phyloP scores from a whole-genome alignment of 35 echinoderm and acorn worm species.

The Apostichopus californicus region DNA sequence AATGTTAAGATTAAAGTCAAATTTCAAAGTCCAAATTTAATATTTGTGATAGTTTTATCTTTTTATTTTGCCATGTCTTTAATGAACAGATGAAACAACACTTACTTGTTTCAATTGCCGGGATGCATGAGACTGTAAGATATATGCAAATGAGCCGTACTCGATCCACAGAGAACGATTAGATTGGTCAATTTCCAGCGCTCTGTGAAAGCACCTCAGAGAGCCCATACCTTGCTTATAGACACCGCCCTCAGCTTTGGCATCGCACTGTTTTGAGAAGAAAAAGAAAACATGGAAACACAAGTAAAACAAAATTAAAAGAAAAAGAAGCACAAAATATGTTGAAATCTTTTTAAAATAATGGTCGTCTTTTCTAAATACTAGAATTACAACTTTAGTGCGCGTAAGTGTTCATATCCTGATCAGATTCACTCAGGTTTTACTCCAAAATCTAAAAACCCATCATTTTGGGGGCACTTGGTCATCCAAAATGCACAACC shows the following conservation, averaged over 20 bases:
- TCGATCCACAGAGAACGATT: constrained; percentile 89
- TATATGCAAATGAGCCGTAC: constrained; percentile 92
- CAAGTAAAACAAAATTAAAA: too few relatives aligned
- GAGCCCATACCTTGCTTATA: constrained; percentile 79
- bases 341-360: too few relatives aligned
- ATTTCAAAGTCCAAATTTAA: too few relatives aligned
- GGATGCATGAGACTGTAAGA: constrained; percentile 90
- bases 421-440: background rate
- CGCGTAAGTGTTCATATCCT: background rate
- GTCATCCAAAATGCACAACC: too few relatives aligned
- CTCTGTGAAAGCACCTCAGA: constrained; percentile 85
- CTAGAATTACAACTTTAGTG: too few relatives aligned
- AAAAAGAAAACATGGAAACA: background rate
- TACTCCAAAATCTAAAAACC: background rate
- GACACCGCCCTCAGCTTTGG: constrained; percentile 83
- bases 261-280: constrained; percentile 68
- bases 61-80: too few relatives aligned
- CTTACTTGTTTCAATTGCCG: constrained; percentile 96
- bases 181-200: constrained; percentile 80
- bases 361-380: too few relatives aligned
- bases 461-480: background rate
- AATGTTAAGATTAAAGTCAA: too few relatives aligned
- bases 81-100: background rate
- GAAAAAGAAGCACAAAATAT: too few relatives aligned
- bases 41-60: too few relatives aligned